Evolutionary conservation across 2,113 vertebrate genomes (phyloP).

Genomic region (Bos indicus): DNA sequence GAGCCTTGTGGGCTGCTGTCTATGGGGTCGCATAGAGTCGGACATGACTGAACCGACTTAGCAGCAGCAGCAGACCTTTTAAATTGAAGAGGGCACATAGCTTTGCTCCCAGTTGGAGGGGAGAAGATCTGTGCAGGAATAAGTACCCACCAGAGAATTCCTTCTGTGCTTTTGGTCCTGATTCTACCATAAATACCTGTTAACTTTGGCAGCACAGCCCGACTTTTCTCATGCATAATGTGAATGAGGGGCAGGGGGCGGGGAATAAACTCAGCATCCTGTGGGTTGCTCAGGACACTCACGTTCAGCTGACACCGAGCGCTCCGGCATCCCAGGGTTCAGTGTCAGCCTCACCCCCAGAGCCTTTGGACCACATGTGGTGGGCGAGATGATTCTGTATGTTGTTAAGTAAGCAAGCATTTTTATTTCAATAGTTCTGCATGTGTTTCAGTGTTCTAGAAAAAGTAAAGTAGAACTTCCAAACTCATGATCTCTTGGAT

Average conservation of each 20-base stretch:
- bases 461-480: background rate
- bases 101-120: background rate
- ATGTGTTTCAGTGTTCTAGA: background rate
- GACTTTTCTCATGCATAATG: background rate
- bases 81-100: background rate
- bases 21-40: background rate
- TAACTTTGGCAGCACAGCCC: background rate
- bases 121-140: background rate
- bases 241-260: background rate
- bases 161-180: background rate
- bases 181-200: background rate
- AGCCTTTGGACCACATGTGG: background rate
- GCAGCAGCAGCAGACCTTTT: background rate
- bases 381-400: background rate
- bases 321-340: background rate
- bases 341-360: background rate
- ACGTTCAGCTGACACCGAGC: rapidly evolving
- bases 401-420: background rate
- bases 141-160: background rate
- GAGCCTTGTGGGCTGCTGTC: background rate
- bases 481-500: background rate
- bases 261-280: background rate
- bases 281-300: too few species aligned
- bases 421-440: background rate
- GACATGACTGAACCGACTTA: background rate